These are phyloP conservation scores for Tetragonula clypearis DNA, from an alignment of 1,140 invertebrate genomes.

Conservation along the genomic window DNA sequence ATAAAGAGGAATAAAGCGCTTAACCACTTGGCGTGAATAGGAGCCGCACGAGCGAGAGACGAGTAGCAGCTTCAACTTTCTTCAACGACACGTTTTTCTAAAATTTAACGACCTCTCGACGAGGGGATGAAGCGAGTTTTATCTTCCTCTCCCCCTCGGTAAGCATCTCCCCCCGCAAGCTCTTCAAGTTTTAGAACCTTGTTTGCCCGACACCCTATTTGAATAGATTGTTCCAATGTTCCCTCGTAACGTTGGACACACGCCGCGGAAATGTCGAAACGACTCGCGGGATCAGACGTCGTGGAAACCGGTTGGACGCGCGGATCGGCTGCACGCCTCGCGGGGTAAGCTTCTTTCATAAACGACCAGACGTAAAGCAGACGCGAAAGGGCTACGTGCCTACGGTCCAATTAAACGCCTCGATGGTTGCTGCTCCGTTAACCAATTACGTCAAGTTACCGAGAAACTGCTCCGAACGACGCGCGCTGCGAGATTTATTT, in stretches of 20 bases:
- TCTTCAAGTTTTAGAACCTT: not conserved
- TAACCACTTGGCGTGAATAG: no score
- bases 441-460: conserved; percentile 43
- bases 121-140: not conserved
- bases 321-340: not conserved
- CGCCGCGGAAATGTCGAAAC: conserved; percentile 21
- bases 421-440: conserved; percentile 38
- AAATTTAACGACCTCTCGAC: not conserved
- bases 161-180: not conserved
- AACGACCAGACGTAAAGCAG: conserved; percentile 30
- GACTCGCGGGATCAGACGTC: conserved; percentile 17
- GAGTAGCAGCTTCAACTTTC: no score
- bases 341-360: conserved; percentile 40
- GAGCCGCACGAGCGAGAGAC: no score
- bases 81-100: not conserved
- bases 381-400: conserved; percentile 20
- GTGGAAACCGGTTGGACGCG: conserved; percentile 34
- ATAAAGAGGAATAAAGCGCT: no score
- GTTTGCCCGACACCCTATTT: not conserved
- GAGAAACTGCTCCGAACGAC: conserved; percentile 17
- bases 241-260: not conserved
- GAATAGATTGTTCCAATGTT: not conserved
- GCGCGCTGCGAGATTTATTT: conserved; percentile 16
- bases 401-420: conserved; percentile 37
- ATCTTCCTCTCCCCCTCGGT: not conserved